phyloP scores from a whole-genome alignment of 1,140 invertebrate genomes.

The Pseudachorutes palmiensis region DNA sequence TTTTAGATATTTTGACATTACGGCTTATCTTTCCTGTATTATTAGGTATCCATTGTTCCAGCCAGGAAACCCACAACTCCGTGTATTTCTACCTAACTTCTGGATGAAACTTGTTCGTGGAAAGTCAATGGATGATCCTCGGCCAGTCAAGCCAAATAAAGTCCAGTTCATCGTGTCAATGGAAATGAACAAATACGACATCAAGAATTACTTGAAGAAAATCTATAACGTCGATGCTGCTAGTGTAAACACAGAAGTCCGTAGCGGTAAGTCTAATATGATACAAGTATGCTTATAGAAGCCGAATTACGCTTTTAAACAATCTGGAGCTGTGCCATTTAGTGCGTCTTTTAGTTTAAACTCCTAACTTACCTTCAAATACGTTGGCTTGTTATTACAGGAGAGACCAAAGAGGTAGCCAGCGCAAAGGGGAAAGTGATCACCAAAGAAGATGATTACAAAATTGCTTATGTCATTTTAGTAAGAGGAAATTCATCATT shows the following conservation, averaged over 20 bases:
- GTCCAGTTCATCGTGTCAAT: slow-evolving; percentile 77
- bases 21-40: slow-evolving; percentile 9
- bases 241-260: slow-evolving; percentile 62
- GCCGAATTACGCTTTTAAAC: background rate
- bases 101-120: slow-evolving; percentile 80
- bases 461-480: slow-evolving; percentile 69
- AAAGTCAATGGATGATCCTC: background rate
- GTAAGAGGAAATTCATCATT: slow-evolving; percentile 46
- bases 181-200: slow-evolving; percentile 72
- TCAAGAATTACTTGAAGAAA: slow-evolving; percentile 88
- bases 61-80: slow-evolving; percentile 77
- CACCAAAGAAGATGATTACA: slow-evolving; percentile 73
- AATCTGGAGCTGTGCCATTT: background rate
- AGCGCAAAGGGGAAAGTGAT: slow-evolving; percentile 47
- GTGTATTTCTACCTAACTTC: slow-evolving; percentile 85
- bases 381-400: slow-evolving; percentile 37
- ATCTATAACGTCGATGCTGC: slow-evolving; percentile 77
- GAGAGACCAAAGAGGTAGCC: slow-evolving; percentile 39
- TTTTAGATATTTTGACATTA: background rate
- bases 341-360: background rate
- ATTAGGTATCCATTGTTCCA: slow-evolving; percentile 77
- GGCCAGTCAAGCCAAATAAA: slow-evolving; percentile 60
- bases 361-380: background rate
- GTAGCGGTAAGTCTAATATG: slow-evolving; percentile 57
- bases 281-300: too few species aligned